Base-by-base conservation (phyloP, 2,888 invertebrate species). In the Tipula confusa region DNA sequence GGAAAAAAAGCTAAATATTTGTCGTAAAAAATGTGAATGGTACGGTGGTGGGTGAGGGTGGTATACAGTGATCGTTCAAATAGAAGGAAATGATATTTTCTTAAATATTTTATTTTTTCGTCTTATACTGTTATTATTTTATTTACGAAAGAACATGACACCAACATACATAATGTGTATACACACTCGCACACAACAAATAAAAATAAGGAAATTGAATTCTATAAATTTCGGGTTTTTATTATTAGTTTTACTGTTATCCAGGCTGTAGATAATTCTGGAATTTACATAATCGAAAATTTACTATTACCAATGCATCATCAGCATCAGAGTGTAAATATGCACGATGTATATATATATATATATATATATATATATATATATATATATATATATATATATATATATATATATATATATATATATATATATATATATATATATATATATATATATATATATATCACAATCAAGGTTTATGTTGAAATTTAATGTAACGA, bases 221-320 rank as follows among this genome's bases (percentile, higher is more conserved):
- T 64, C 24, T 24, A 64, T 64, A 9, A 6, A 24, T 18, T 64
- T 64, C 24, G 64, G 64, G 38, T 64, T 64, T 18, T 24, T 18
- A 24, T 7, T 64, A 7, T 5, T 64, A 24, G 18, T 64, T 18
- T 24, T 18, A 24, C 1, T 64, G 18, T 5, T 64, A 24, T 24
- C 15, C 0, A 43, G n/a, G 24, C 24, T 24, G 24, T 18, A 9
- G 64, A 64, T 9, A 64, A 64, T 64, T 24, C 24, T 64, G 24
- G 64, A 24, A 64, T 64, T 64, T 24, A 64, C 9, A 64, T 64
- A 64, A 64, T 64, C 64, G 64, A 64, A 64, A 36, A 64, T 24
- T 64, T 64, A 24, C 24, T 64, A 64, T 64, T 64, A 24, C 64
- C 64, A 64, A 64, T 64, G 64, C 64, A 64, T 64, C 64, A 64